phyloP scores from a whole-genome alignment of 1,140 invertebrate species.

The Chironomus tepperi region DNA sequence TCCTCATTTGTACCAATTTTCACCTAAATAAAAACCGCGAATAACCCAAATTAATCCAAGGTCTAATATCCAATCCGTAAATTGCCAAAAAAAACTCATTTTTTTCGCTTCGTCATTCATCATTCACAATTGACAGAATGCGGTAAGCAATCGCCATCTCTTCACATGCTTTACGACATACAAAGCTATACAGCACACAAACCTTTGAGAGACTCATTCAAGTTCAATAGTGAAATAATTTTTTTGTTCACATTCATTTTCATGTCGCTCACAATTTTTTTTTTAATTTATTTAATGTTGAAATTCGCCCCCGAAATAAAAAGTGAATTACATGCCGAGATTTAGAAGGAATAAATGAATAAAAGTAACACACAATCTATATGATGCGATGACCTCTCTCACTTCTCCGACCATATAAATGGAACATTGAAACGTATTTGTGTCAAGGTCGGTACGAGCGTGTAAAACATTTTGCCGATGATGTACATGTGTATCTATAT shows the following conservation, averaged over 20 bases:
- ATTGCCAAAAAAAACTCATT: not conserved
- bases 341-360: not conserved
- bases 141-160: not conserved
- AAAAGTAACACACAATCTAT: not conserved
- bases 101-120: not conserved
- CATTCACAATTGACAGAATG: not conserved
- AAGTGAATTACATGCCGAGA: too few species aligned
- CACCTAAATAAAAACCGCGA: too few species aligned
- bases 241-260: too few species aligned
- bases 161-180: not conserved
- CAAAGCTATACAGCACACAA: not conserved
- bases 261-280: not conserved
- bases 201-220: not conserved
- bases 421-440: constrained; percentile 21
- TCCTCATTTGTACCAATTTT: too few species aligned
- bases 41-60: too few species aligned
- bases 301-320: constrained; percentile 1
- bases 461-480: not conserved
- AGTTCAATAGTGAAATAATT: not conserved
- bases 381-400: constrained; percentile 18
- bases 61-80: too few species aligned
- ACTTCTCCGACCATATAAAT: constrained; percentile 7
- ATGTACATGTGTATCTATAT: too few species aligned
- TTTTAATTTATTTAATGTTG: not conserved
- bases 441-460: constrained; percentile 11